A percentile compares a stretch with the other conserved stretches of the same genome.
These are phyloP conservation scores for Ophion ellenae DNA, from an alignment of 2,888 invertebrate species.

Conservation along the genomic window DNA sequence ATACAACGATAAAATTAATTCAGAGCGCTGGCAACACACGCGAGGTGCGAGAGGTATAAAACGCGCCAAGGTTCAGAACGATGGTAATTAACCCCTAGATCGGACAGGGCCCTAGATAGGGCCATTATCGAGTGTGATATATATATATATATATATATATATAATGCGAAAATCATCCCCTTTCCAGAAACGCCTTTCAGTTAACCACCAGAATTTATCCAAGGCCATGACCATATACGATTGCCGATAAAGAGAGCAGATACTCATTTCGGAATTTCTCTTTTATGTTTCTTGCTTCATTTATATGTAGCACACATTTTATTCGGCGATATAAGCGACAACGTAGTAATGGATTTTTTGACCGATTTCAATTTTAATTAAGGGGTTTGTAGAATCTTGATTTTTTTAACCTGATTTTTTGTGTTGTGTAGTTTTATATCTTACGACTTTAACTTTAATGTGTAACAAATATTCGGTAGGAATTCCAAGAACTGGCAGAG, in stretches of 20 bases:
- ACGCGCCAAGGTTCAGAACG: slow-evolving; percentile 74
- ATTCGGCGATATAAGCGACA: background rate
- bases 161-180: slow-evolving; percentile 63
- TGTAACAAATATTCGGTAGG: too few species aligned
- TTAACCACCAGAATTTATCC: slow-evolving; percentile 77
- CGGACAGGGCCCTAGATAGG: slow-evolving; percentile 75
- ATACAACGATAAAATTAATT: slow-evolving; percentile 64
- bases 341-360: background rate
- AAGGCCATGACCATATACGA: slow-evolving; percentile 73
- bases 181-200: slow-evolving; percentile 72
- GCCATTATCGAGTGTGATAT: slow-evolving; percentile 78
- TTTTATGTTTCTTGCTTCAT: background rate
- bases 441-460: too few species aligned
- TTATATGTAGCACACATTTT: too few species aligned
- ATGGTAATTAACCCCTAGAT: slow-evolving; percentile 80
- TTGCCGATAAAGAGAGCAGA: slow-evolving; percentile 63
- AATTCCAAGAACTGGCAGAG: too few species aligned
- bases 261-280: background rate
- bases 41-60: slow-evolving; percentile 44
- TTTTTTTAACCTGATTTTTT: too few species aligned
- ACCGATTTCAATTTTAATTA: background rate
- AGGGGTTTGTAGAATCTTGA: too few species aligned
- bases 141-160: slow-evolving; percentile 27
- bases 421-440: too few species aligned
- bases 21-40: slow-evolving; percentile 42